Evolutionary conservation across 2,888 invertebrate genomes (phyloP), one percentile per base, ranked within the genome.

Genomic region (Himalopsyche tibetana): DNA sequence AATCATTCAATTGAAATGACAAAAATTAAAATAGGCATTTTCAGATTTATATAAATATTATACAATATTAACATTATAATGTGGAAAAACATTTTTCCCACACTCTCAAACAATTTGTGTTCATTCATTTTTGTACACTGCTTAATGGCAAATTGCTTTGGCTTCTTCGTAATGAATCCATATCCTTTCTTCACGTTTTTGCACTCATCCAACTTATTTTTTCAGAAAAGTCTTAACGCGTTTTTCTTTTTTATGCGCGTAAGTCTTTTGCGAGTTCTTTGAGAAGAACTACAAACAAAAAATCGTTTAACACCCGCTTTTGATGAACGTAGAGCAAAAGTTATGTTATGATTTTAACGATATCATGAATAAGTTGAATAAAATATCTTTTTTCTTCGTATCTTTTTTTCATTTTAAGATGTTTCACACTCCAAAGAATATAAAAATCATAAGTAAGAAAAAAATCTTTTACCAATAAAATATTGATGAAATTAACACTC

Each of bases 81-180:
- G 3, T 51, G 12, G 3, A 51, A 9, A 51, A 51, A 51, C 3
- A 51, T 51, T 51, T 51, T 3, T 51, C 45, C 0, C 9, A 51
- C 12, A 51, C 11, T 51, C 42, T 42, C 42, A 51, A 51, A 51
- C 6, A 51, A 51, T 36, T 74, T 15, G 74, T 87, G 85, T 87
- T 86, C 87, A 86, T 87, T 83, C 86, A 28, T 74, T 36, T 74
- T 74, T 12, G 74, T 74, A 36, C 38, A 15, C 15, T 36, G 38
- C 36, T 28, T 36, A 12, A 74, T 19, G 38, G 74, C 36, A 74
- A 36, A 36, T 74, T 74, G 19, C 74, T 74, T 74, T 74, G 74
- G 56, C 86, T 86, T 80, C 86, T 85, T 85, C 87, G 87, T 88
- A 87, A 87, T 87, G 86, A 88, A 86, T 88, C 83, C 82, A 84